Base-by-base conservation (phyloP, 2,888 invertebrate genomes). In the Caenorhabditis plicata region DNA sequence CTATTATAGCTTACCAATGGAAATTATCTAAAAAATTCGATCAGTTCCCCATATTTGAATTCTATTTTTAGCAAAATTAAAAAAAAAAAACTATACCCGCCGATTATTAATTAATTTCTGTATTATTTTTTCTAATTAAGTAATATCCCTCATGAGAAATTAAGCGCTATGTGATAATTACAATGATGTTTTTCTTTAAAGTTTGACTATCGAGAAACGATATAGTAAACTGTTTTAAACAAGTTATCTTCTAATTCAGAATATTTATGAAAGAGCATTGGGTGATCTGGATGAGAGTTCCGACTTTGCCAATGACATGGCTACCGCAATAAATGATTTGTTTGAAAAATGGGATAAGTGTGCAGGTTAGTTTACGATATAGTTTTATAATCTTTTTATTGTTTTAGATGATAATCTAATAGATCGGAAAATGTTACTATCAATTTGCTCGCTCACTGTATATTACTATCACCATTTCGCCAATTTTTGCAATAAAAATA, bases 291-390 rank as follows among this genome's bases (percentile, higher is more conserved):
- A 68, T 40, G 53, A 57, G 4, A 51, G 62, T 42, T 25, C 47
- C 20, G 35, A 48, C 2, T 77, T 76, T 42, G 45, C 62, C 17
- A 64, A 64, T 8, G 47, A 69, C 35, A 69, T 77, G 60, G 44
- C 54, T 29, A 48, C 36, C 19, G 50, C 56, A 8, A 45, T 77
- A 7, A 33, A 27, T 11, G 65, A 69, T 9, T 40, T 60, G 36
- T 67, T 61, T 39, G 27, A 45, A 19, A 56, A 60, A 40, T 76
- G 76, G 76, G 76, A 76, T 43, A 60, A 53, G 27, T 46, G 62
- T 11, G 66, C 69, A 22, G 63, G 66, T 66, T 25, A n/a, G n/a
- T 29, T 25, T 25, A 19, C 19, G 19, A 33, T 27, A 35, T n/a
- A 8, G 13, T 20, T 8, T 4, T 17, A 25, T 38, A 48, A 23